Evolutionary conservation across 2,113 vertebrate species (phyloP), one percentile per base, ranked within the genome.

Genomic region (Plectropomus leopardus): DNA sequence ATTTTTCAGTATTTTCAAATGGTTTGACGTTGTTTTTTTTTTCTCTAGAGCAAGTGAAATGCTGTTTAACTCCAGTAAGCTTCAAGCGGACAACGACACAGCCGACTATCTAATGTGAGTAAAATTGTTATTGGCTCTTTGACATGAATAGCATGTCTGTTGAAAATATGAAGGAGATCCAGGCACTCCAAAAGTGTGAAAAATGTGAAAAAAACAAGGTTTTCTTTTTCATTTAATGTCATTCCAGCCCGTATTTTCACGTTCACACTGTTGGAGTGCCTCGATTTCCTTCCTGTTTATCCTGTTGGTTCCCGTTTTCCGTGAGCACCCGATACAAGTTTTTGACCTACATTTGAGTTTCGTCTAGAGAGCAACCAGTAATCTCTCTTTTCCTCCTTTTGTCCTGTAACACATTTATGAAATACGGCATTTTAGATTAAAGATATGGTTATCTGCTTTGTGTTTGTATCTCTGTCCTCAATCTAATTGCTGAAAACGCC

Each of bases 71-170:
- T 89, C 95, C 23, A 94, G 88, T 13, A 87, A 89, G 70, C 93
- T 94, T 81, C 89, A 92, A 1, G 92, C 91, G 0, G 94, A 95
- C 47, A 93, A 91, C 5, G 96, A 96, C 76, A 91, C 86, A 21
- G 89, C 95, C 0, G 97, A 98, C 90, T 99, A 97, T 92, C 92
- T 97, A 85, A 87, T 91, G 97, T 98, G 90, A 97, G 97, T 76
- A 21, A 7, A 50, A 2, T 7, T 19, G 16, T 34, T n/a, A 26
- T 51, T 34, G 4, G 17, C 47, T 42, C 16, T 32, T 57, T n/a
- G 30, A n/a, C 15, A 28, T 55, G 34, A 28, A 68, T 10, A 28
- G 2, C 13, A 24, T 16, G n/a, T n/a, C n/a, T n/a, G n/a, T n/a
- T n/a, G n/a, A n/a, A n/a, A n/a, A n/a, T n/a, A n/a, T n/a, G n/a